Conservation (phyloP, 2,888 invertebrate genomes). For the Callimorpha dominula region DNA sequence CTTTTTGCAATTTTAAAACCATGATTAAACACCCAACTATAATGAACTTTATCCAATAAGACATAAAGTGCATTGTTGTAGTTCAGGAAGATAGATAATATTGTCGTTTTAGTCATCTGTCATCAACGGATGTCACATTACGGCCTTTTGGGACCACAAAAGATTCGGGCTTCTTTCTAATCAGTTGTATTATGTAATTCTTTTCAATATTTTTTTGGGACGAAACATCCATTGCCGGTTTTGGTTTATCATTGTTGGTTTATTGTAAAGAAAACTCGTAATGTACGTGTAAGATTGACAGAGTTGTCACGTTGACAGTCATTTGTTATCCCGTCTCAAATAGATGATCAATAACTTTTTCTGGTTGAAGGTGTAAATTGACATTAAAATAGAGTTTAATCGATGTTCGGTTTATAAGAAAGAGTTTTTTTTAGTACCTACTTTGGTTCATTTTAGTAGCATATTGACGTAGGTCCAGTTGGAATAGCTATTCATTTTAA, state of each 20-base stretch:
- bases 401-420: conserved; percentile 41
- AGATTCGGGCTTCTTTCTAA: conserved; percentile 62
- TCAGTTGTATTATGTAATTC: conserved; percentile 55
- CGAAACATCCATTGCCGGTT: conserved; percentile 32
- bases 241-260: not conserved
- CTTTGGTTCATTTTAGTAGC: conserved; percentile 40
- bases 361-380: conserved; percentile 58
- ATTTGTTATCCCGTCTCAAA: conserved; percentile 41
- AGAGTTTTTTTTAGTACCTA: conserved; percentile 23
- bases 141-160: conserved; percentile 57
- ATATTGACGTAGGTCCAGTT: conserved; percentile 19
- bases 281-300: conserved; percentile 25
- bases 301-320: conserved; percentile 37
- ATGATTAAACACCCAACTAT: conserved; percentile 22
- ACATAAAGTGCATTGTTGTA: conserved; percentile 40
- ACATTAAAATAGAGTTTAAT: conserved; percentile 59
- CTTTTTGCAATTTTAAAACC: conserved; percentile 55
- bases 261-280: conserved; percentile 7
- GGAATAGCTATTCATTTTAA: not conserved
- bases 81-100: conserved; percentile 6
- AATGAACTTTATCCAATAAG: conserved; percentile 18
- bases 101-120: conserved; percentile 69
- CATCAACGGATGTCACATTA: conserved; percentile 82
- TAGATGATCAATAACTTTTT: conserved; percentile 51
- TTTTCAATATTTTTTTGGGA: conserved; percentile 24